Conservation (phyloP, 2,113 vertebrate genomes). For the Bucco capensis region DNA sequence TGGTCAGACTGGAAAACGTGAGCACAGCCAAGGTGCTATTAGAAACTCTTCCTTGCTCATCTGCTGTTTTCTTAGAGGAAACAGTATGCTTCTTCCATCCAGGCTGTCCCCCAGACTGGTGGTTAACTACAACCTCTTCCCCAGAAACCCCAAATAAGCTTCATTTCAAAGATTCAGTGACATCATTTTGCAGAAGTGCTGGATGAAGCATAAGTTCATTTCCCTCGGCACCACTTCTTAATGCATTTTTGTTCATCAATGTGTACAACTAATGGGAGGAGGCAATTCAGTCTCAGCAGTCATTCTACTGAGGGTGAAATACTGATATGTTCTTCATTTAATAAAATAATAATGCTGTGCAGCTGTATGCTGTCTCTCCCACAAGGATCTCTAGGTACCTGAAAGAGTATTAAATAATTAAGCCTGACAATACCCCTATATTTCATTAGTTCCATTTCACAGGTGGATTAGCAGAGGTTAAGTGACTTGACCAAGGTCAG, state of each 20-base stretch:
- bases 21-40: not conserved
- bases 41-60: not conserved
- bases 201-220: constrained; percentile 51
- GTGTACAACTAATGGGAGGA: constrained; percentile 55
- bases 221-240: constrained; percentile 37
- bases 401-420: constrained; percentile 68
- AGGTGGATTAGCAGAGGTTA: constrained; percentile 59
- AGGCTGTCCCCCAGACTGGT: not conserved
- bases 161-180: constrained; percentile 11
- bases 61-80: not conserved
- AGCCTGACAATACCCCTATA: constrained; percentile 54
- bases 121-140: not conserved
- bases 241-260: constrained; percentile 64
- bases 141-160: not conserved
- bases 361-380: constrained; percentile 57
- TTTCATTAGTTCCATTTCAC: constrained; percentile 62
- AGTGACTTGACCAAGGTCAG: constrained; percentile 62
- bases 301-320: constrained; percentile 54
- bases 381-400: constrained; percentile 48
- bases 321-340: constrained; percentile 64
- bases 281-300: constrained; percentile 58
- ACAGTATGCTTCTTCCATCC: not conserved
- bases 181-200: constrained; percentile 43
- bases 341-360: constrained; percentile 66
- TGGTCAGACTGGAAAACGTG: not conserved